Evolutionary conservation across 2,113 vertebrate genomes (phyloP), one percentile per base, ranked within the genome.

Genomic region (Seriola rivoliana): DNA sequence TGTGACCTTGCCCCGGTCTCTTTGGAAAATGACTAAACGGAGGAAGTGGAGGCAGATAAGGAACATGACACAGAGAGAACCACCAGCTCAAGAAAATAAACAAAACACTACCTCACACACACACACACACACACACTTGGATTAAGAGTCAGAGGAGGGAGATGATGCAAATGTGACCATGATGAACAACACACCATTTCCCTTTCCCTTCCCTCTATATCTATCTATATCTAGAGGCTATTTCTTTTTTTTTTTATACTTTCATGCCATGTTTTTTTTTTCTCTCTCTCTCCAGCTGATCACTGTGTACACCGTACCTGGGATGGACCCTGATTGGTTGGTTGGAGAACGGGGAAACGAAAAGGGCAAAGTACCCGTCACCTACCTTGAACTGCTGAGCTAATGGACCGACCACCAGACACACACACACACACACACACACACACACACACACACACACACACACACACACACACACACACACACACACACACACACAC

Each of bases 321-420:
- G 98, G 80, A 99, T 99, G 98, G 98, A 99, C 92, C 98, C 98
- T 70, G 98, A 99, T 89, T 99, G 98, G 98, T 91, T 99, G 90
- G 94, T 99, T 90, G 97, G 97, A 75, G 97, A 99, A 92, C 95
- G 97, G 64, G 97, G 97, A 75, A 99, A 97, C 88, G 96, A 99
- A 92, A 99, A 99, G 85, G 98, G 98, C 90, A 99, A 97, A 95
- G 98, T 99, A 85, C 98, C 98, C 38, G 98, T 99, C 93, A 99
- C 98, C 74, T 99, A 99, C 93, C 95, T 99, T 90, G 98, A 99
- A 94, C 96, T 99, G 85, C 95, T 99, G 80, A 99, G 99, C 94
- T 99, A 96, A 92, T 72, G 76, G 80, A 90, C 72, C 14, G 52
- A 40, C 25, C 59, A 67, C 9, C 5, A 70, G 7, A 70, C n/a